Evolutionary conservation across 2,113 vertebrate species (phyloP), one percentile per base, ranked within the genome.

Genomic region (Nibea coibor): DNA sequence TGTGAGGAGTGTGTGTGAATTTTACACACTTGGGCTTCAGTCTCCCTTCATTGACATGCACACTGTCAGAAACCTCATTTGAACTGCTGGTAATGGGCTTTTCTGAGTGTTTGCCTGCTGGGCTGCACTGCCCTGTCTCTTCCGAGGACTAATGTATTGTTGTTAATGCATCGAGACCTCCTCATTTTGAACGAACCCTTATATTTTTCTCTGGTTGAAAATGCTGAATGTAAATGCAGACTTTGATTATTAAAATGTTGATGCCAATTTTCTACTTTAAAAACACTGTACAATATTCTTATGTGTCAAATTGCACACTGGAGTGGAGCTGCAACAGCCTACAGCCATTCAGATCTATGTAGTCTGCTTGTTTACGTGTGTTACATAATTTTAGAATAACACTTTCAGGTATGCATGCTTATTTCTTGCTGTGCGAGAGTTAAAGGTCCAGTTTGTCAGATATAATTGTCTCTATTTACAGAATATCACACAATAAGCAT

Each of bases 11-110:
- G n/a, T 57, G 4, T 20, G 26, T 62, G 75, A 63, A 66, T 65
- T 78, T 66, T 35, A 65, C 42, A 58, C 28, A 61, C 50, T 72
- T 63, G n/a, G n/a, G n/a, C 24, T 74, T 73, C 72, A 72, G 47
- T 20, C 45, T 86, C 43, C 57, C 51, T 74, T 90, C 66, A 86
- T 83, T 88, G 67, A 64, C 87, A 90, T 91, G 80, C 85, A 81
- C 68, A 43, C 42, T 88, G 79, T 80, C 66, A 74, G 77, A 14
- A 87, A 64, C 65, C 65, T 90, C 75, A 86, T 83, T 71, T 87
- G 31, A 84, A 85, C 51, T 65, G 6, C 45, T 70, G 26, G 22
- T 86, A 81, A 86, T 61, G 12, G 47, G 75, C 72, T 83, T 80
- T 86, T 56, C 71, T 81, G 54, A 69, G 50, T 69, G 66, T 88